phyloP scores from a whole-genome alignment of 2,888 invertebrate genomes.

The Trichacis sp. region DNA sequence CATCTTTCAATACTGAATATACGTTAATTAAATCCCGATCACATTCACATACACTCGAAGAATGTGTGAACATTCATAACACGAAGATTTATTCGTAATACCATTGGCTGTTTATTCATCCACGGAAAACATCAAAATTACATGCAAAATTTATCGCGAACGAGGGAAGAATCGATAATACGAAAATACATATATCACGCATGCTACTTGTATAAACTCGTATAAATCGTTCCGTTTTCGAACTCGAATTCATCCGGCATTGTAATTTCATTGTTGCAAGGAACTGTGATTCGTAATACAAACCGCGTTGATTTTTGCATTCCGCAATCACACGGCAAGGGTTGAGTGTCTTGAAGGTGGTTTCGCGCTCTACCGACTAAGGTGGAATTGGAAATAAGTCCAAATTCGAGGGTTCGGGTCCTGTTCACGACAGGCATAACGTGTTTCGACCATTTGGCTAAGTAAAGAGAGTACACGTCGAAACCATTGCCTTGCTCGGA shows the following conservation, averaged over 20 bases:
- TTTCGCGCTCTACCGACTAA: slow-evolving; percentile 41
- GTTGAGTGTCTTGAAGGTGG: slow-evolving; percentile 21
- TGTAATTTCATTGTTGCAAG: slow-evolving; percentile 6
- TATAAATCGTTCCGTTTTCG: slow-evolving; percentile 4
- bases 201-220: neutral
- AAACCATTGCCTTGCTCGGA: slow-evolving; percentile 60
- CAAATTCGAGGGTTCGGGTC: slow-evolving; percentile 41
- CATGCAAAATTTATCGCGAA: no score
- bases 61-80: no score
- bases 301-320: slow-evolving; percentile 34
- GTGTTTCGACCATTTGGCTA: slow-evolving; percentile 46
- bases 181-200: no score
- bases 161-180: no score
- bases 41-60: no score
- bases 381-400: slow-evolving; percentile 36
- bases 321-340: slow-evolving; percentile 21
- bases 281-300: slow-evolving; percentile 29
- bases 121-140: no score
- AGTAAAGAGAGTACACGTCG: slow-evolving; percentile 54
- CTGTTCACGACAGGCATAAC: slow-evolving; percentile 45
- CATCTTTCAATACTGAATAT: no score
- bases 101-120: no score
- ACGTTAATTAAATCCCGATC: no score
- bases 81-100: no score
- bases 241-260: slow-evolving; percentile 5